Evolutionary conservation across 2,888 invertebrate species (phyloP).

Genomic region (Nemotelus pantherinus): DNA sequence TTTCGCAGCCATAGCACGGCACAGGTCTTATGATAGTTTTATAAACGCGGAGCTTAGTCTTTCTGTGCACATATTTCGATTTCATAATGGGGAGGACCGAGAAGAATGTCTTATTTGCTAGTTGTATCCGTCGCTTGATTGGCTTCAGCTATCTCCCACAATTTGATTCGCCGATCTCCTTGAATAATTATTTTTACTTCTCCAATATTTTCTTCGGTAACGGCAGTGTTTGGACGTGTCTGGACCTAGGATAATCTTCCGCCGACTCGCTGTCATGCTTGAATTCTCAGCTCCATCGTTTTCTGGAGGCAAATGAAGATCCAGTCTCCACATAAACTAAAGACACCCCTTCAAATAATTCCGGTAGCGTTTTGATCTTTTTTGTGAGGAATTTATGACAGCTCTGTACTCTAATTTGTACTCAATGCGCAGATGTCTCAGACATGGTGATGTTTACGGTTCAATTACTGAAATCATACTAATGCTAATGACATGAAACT

Average conservation of each 20-base stretch:
- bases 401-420: not conserved
- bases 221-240: not conserved
- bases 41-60: too few species aligned
- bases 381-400: not conserved
- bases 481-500: too few species aligned
- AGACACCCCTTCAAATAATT: too few species aligned
- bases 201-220: not conserved
- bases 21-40: too few species aligned
- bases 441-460: not conserved
- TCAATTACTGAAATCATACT: too few species aligned
- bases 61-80: too few species aligned
- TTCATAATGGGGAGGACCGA: too few species aligned
- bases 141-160: not conserved
- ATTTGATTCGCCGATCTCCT: not conserved
- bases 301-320: not conserved
- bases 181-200: not conserved
- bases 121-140: not conserved
- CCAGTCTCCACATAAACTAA: too few species aligned
- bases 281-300: not conserved
- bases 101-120: too few species aligned
- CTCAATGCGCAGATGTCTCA: not conserved
- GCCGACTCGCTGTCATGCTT: not conserved
- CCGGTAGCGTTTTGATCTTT: too few species aligned
- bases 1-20: too few species aligned
- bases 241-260: not conserved